Evolutionary conservation across 2,888 invertebrate species (phyloP).

Genomic region (Hylaea fasciaria): DNA sequence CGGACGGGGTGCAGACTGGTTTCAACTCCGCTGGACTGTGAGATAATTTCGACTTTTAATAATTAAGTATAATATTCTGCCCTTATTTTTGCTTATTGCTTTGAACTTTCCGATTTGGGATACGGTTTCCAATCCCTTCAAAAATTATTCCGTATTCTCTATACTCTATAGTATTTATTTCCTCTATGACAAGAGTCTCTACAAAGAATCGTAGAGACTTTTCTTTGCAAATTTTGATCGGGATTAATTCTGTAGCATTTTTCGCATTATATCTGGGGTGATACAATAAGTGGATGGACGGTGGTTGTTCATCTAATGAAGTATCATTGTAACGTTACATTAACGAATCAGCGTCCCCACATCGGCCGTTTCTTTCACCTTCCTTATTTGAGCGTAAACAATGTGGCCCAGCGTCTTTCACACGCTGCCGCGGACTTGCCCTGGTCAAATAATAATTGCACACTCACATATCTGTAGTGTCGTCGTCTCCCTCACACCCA

Average conservation of each 20-base stretch:
- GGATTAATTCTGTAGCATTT: conserved; percentile 39
- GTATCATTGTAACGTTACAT: conserved; percentile 71
- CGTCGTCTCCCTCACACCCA: conserved; percentile 69
- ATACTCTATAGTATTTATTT: too few relatives aligned
- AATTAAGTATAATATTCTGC: conserved; percentile 63
- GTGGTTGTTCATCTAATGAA: conserved; percentile 65
- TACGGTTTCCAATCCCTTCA: neutral
- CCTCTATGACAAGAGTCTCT: too few relatives aligned
- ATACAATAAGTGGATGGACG: conserved; percentile 52
- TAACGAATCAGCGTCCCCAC: conserved; percentile 70
- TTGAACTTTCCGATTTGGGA: neutral
- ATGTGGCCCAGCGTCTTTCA: conserved; percentile 81
- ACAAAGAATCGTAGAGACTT: conserved; percentile 23
- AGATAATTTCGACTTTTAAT: conserved; percentile 75
- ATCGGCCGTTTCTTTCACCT: conserved; percentile 74
- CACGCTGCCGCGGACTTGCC: conserved; percentile 82
- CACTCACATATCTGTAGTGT: conserved; percentile 66
- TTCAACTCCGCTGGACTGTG: conserved; percentile 72
- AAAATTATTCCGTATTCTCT: neutral
- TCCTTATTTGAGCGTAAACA: conserved; percentile 84
- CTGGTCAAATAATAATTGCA: conserved; percentile 85
- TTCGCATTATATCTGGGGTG: conserved; percentile 35
- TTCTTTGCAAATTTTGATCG: conserved; percentile 41
- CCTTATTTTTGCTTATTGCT: conserved; percentile 15
- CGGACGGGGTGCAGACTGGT: conserved; percentile 73